These are phyloP conservation scores for Pterobdella sp. DNA, from an alignment of 2,888 invertebrate genomes.

Conservation along the genomic window DNA sequence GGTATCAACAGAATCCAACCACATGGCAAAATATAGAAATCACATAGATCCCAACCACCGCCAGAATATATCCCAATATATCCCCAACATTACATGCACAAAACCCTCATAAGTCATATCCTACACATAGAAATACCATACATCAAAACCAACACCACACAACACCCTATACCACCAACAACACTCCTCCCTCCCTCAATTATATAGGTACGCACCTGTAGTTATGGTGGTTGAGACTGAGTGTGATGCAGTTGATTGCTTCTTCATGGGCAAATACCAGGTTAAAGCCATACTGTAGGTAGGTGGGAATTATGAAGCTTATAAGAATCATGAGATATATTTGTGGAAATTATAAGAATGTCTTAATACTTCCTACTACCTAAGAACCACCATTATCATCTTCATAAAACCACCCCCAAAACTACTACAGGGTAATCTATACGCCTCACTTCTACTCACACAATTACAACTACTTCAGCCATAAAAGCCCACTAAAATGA, in stretches of 20 bases:
- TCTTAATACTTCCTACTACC: background rate
- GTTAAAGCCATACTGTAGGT: slow-evolving; percentile 85
- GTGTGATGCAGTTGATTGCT: slow-evolving; percentile 94
- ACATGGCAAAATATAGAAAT: too few relatives aligned
- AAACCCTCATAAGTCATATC: too few relatives aligned
- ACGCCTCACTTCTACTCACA: background rate
- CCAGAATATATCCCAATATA: too few relatives aligned
- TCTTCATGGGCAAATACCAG: slow-evolving; percentile 96
- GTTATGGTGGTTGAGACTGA: slow-evolving; percentile 91
- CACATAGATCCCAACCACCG: too few relatives aligned
- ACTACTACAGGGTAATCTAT: background rate
- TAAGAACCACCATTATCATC: background rate
- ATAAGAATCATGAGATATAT: background rate
- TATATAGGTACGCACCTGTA: slow-evolving; percentile 58
- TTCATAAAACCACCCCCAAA: background rate
- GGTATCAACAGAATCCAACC: too few relatives aligned
- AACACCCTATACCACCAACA: too few relatives aligned
- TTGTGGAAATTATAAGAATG: background rate
- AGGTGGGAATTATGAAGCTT: background rate
- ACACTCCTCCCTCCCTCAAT: too few relatives aligned
- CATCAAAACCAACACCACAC: too few relatives aligned
- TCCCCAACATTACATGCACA: too few relatives aligned
- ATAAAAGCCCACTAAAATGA: too few relatives aligned
- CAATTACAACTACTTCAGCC: background rate
- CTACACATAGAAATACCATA: too few relatives aligned